A percentile compares a stretch with the other conserved stretches of the same genome.
These are phyloP conservation scores for Myotis daubentonii DNA, from an alignment of 2,797 vertebrate genomes.

Conservation along the genomic window DNA sequence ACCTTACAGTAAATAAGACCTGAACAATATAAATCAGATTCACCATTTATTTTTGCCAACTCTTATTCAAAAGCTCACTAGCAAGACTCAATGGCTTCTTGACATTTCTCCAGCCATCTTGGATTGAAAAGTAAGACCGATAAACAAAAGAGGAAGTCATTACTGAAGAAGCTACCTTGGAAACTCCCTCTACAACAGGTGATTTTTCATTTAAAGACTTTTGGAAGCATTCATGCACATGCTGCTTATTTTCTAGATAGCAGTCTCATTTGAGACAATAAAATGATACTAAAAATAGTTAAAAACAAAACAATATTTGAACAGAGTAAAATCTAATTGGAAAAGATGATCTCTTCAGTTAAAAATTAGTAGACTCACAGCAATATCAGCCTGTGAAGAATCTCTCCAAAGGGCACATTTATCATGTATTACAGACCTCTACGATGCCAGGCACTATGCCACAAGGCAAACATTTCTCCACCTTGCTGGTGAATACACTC, in stretches of 20 bases:
- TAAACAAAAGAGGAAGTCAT: slow-evolving; percentile 27
- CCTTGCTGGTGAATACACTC: neutral
- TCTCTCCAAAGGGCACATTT: neutral
- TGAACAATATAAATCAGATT: slow-evolving; percentile 32
- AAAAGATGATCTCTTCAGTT: slow-evolving; percentile 50
- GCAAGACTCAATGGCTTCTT: slow-evolving; percentile 25
- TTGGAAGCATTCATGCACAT: neutral
- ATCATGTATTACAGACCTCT: neutral
- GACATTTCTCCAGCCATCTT: neutral
- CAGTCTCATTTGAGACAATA: neutral
- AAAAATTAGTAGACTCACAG: neutral
- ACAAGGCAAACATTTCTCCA: neutral
- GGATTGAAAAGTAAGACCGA: neutral
- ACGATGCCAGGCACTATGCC: neutral
- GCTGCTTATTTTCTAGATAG: neutral
- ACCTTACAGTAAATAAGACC: neutral
- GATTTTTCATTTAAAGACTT: neutral
- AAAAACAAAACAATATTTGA: slow-evolving; percentile 3
- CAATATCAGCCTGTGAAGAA: neutral
- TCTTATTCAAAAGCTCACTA: neutral
- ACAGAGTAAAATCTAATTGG: neutral
- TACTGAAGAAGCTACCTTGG: neutral
- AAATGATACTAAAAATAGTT: slow-evolving; percentile 29
- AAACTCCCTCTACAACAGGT: neutral
- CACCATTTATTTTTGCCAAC: neutral